phyloP scores from a whole-genome alignment of 35 echinoderm and acorn worm genomes.

The Diadema setosum region DNA sequence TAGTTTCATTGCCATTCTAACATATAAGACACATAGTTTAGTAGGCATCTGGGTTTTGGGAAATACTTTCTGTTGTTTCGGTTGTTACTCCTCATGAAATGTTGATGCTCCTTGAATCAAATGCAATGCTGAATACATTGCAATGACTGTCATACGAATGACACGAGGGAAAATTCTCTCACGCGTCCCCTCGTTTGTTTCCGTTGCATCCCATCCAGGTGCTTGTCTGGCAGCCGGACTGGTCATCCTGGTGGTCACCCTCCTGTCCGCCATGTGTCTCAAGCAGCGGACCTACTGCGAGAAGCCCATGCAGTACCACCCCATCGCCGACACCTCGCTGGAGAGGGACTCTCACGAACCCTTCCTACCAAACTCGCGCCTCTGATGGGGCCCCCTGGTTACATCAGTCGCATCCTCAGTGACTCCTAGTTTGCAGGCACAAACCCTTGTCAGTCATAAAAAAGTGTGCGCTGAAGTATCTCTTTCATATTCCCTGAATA shows the following conservation, averaged over 20 bases:
- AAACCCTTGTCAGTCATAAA: too few relatives aligned
- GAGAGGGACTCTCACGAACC: not conserved
- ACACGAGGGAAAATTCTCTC: not conserved
- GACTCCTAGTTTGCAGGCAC: too few relatives aligned
- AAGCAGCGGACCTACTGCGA: slow-evolving; percentile 65
- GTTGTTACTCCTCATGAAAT: too few relatives aligned
- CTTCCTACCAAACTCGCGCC: not conserved
- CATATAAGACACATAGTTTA: too few relatives aligned
- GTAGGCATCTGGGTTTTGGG: too few relatives aligned
- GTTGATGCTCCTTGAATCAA: too few relatives aligned
- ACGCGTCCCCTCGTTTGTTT: not conserved
- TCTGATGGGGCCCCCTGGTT: not conserved
- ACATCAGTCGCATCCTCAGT: too few relatives aligned
- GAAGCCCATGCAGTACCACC: slow-evolving; percentile 23
- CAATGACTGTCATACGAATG: not conserved
- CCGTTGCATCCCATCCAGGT: slow-evolving; percentile 8
- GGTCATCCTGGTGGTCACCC: slow-evolving; percentile 7
- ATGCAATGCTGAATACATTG: not conserved
- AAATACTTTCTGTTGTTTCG: too few relatives aligned
- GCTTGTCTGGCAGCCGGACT: slow-evolving; percentile 27
- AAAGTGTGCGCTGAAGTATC: too few relatives aligned
- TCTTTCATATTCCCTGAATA: too few relatives aligned
- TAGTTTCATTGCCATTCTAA: too few relatives aligned
- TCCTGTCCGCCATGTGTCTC: slow-evolving; percentile 57
- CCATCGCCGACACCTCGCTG: slow-evolving; percentile 54